phyloP scores from a whole-genome alignment of 2,888 invertebrate genomes.

The Troides aeacus region DNA sequence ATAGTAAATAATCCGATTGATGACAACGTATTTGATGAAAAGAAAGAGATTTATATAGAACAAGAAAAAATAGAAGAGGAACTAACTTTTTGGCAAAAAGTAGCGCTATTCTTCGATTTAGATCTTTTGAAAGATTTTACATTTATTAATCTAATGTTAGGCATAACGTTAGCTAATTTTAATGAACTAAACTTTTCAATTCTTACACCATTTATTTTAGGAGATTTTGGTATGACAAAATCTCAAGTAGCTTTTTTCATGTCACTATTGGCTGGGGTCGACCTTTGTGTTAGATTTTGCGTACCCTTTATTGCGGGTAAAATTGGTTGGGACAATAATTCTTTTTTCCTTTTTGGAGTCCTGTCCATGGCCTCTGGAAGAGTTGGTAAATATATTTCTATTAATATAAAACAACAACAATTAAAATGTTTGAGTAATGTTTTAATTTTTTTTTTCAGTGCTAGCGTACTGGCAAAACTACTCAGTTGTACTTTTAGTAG shows the following conservation, averaged over 20 bases:
- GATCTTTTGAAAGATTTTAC: slow-evolving; percentile 84
- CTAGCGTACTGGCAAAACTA: slow-evolving; percentile 82
- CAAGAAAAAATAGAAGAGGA: slow-evolving; percentile 47
- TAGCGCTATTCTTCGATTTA: slow-evolving; percentile 84
- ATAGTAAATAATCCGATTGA: slow-evolving; percentile 55
- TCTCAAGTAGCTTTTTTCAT: slow-evolving; percentile 83
- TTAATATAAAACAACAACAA: slow-evolving; percentile 2
- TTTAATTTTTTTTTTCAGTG: slow-evolving; percentile 60
- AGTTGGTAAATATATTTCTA: slow-evolving; percentile 72
- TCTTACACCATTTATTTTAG: slow-evolving; percentile 86
- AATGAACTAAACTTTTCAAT: slow-evolving; percentile 87
- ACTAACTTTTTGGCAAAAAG: slow-evolving; percentile 75
- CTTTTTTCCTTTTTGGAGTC: slow-evolving; percentile 85
- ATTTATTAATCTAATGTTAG: slow-evolving; percentile 85
- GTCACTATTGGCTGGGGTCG: slow-evolving; percentile 84
- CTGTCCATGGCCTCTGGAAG: slow-evolving; percentile 83
- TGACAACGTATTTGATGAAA: slow-evolving; percentile 54
- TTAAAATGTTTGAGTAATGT: background rate
- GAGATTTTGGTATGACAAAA: slow-evolving; percentile 82
- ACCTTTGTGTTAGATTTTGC: slow-evolving; percentile 82
- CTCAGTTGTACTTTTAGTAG: slow-evolving; percentile 77
- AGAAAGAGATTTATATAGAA: slow-evolving; percentile 35
- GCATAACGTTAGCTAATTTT: slow-evolving; percentile 85
- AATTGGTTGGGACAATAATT: slow-evolving; percentile 85
- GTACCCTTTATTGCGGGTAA: slow-evolving; percentile 85